Evolutionary conservation across 2,113 vertebrate species (phyloP), one percentile per base, ranked within the genome.

Genomic region (Daboia siamensis): DNA sequence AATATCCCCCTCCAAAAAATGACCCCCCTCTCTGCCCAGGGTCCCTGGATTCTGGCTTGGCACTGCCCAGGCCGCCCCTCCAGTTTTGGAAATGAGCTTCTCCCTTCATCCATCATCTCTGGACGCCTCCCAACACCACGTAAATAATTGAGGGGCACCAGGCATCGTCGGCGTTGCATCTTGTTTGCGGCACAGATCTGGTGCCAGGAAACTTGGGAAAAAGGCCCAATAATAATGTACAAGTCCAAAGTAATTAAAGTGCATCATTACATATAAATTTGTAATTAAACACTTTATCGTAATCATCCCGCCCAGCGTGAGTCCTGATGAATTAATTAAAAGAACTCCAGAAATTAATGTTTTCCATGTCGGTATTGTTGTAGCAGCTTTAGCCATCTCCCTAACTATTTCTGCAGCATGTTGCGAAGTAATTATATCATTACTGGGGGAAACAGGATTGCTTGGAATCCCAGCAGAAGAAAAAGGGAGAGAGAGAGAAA

Each of bases 201-300:
- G 95, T 96, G 95, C 96, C 96, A 96, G 94, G 97, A 98, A 98
- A 98, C 98, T 98, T 98, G 97, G 97, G 98, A 98, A 97, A 98
- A 98, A 95, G 97, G 97, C 98, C 98, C 98, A 97, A 98, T 98
- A 98, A 98, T 98, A 98, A 98, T 98, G 98, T 98, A 98, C 98
- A 98, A 97, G 97, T 98, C 98, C 97, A 96, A 96, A 98, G 98
- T 98, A 98, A 98, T 99, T 98, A 98, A 99, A 98, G 98, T 98
- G 97, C 98, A 97, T 98, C 97, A 98, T 98, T 98, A 97, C 98
- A 98, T 98, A 98, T 98, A 98, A 98, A 98, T 99, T 98, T 98
- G 98, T 98, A 98, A 99, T 99, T 98, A 98, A 99, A 98, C 98
- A 98, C 98, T 98, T 98, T 98, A 98, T 97, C 97, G 97, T 98